Base-by-base conservation (phyloP, 2,113 vertebrate genomes). In the western clawed frog (Xenopus tropicalis) region DNA sequence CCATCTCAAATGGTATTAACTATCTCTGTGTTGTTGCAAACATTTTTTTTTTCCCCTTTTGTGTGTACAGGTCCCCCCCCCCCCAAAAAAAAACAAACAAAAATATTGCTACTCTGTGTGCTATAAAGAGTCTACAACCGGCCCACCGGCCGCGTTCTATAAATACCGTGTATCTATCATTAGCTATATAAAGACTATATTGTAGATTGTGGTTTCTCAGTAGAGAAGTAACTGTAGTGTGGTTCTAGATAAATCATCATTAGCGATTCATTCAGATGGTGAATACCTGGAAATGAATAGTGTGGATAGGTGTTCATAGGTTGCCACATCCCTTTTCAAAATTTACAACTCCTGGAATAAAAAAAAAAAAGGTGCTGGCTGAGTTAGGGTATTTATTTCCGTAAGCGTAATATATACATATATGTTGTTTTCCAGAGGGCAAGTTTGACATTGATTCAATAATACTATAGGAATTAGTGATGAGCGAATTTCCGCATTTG, bases 151-250 rank as follows among this genome's bases (percentile, higher is more conserved):
- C 89, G 84, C 10, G 80, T 90, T 90, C 89, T 93, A 93, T 91
- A 87, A 91, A 88, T 90, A 84, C 89, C 89, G 90, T 94, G 90
- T 94, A 94, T 93, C 91, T 94, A 91, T 91, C 94, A 93, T 94
- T 93, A 93, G 90, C 91, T 93, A 85, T 90, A 91, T 91, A 90
- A 75, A 88, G 91, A 91, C 84, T 93, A 87, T 92, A 90, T 90
- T 82, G 91, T 94, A 94, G 93, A 88, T 90, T 90, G 92, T 94
- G 91, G 90, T 94, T 93, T 92, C 91, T 93, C 92, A 89, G 90
- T 93, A 93, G 91, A 92, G 92, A 93, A 91, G 91, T 93, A 91
- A 89, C 87, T 92, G 93, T 94, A 89, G 88, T 92, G 91, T 93
- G 91, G 90, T 83, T 91, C 88, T 92, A 93, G 88, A 87, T 90